Conservation (phyloP, 2,113 vertebrate genomes). For the Gasterosteus aculeatus region DNA sequence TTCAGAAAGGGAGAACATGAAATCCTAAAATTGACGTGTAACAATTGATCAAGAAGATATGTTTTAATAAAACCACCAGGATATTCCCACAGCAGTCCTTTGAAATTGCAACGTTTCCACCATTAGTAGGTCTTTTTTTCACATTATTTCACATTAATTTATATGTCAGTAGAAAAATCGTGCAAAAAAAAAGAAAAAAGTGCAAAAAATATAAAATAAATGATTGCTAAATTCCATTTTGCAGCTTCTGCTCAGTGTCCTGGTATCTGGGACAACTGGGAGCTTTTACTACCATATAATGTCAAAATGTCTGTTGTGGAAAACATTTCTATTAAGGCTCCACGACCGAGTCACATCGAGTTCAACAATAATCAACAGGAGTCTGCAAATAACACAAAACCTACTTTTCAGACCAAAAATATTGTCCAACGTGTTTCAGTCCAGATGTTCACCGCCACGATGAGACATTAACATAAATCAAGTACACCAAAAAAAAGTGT, state of each 20-base stretch:
- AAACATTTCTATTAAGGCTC: not conserved
- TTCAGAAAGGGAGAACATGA: not conserved
- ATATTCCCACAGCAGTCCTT: too few relatives aligned
- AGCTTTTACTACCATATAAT: not conserved
- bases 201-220: not conserved
- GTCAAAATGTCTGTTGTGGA: too few relatives aligned
- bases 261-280: not conserved
- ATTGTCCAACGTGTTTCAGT: not conserved
- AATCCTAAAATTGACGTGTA: not conserved
- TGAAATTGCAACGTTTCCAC: too few relatives aligned
- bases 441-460: not conserved
- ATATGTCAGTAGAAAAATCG: not conserved
- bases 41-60: too few relatives aligned
- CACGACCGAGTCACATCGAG: not conserved
- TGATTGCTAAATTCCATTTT: not conserved
- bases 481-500: not conserved
- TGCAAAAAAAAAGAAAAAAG: too few relatives aligned
- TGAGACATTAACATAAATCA: not conserved
- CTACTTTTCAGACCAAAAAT: not conserved
- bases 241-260: not conserved
- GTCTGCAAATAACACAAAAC: not conserved
- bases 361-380: not conserved
- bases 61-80: too few relatives aligned
- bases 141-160: too few relatives aligned
- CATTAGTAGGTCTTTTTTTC: not conserved